Conservation (phyloP, 1,140 invertebrate species). For the Centruroides sculpturatus region DNA sequence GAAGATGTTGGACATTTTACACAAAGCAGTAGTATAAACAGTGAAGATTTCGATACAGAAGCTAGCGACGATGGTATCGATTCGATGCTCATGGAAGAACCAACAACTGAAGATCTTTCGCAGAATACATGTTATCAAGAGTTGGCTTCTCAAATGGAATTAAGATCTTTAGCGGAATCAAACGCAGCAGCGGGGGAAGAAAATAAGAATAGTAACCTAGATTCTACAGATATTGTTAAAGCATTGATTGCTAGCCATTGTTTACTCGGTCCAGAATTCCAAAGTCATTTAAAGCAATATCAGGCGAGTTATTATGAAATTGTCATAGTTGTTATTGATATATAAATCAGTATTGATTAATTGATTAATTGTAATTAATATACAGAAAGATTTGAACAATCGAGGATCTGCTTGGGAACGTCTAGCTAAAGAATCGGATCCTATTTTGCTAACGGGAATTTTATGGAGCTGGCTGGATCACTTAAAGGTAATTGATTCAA, state of each 20-base stretch:
- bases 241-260: constrained; percentile 36
- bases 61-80: constrained; percentile 33
- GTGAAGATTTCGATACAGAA: constrained; percentile 24
- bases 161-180: constrained; percentile 16
- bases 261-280: constrained; percentile 11
- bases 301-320: constrained; percentile 7
- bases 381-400: constrained; percentile 18
- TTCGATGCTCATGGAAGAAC: constrained; percentile 33
- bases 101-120: constrained; percentile 28
- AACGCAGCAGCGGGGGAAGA: constrained; percentile 16
- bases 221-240: constrained; percentile 31
- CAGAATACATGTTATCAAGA: constrained; percentile 30
- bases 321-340: too few species aligned
- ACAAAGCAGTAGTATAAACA: constrained; percentile 4
- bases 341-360: neutral
- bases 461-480: constrained; percentile 19
- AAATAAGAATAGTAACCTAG: constrained; percentile 16
- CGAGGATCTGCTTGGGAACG: constrained; percentile 17
- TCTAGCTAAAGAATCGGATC: constrained; percentile 15
- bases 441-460: constrained; percentile 12
- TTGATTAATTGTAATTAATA: neutral
- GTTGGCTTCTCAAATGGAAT: constrained; percentile 22
- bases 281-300: constrained; percentile 10
- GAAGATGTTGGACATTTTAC: neutral
- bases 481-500: constrained; percentile 9